Evolutionary conservation across 2,888 invertebrate genomes (phyloP).

Genomic region (Lasioglossum villosulum): DNA sequence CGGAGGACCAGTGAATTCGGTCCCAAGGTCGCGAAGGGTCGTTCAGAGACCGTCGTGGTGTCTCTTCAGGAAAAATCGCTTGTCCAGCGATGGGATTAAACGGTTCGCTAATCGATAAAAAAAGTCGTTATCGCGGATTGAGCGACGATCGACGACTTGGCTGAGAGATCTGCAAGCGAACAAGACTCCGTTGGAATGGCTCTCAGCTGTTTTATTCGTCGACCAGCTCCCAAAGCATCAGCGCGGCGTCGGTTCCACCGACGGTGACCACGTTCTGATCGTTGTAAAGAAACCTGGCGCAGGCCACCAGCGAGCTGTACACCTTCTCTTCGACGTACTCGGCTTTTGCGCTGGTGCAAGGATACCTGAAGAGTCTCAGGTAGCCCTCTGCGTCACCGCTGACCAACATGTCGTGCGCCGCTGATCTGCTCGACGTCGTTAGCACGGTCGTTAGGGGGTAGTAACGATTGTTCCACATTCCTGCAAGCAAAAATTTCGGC

Average conservation of each 20-base stretch:
- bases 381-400: constrained; percentile 96
- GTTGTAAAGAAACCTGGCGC: constrained; percentile 93
- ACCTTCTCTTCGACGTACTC: constrained; percentile 95
- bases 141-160: background rate
- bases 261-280: constrained; percentile 94
- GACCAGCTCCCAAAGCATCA: constrained; percentile 96
- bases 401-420: constrained; percentile 93
- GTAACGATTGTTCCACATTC: constrained; percentile 96
- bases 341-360: constrained; percentile 93
- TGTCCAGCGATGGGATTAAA: constrained; percentile 24
- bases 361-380: constrained; percentile 94
- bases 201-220: constrained; percentile 87
- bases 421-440: constrained; percentile 92
- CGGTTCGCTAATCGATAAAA: constrained; percentile 26
- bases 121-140: constrained; percentile 12
- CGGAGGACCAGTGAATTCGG: background rate
- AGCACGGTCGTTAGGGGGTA: constrained; percentile 94
- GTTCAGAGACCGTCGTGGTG: background rate
- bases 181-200: background rate
- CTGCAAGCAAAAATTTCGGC: constrained; percentile 80
- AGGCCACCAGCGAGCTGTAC: constrained; percentile 93
- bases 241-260: constrained; percentile 94
- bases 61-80: background rate
- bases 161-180: background rate
- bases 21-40: background rate